These are phyloP conservation scores for Nestor notabilis DNA, from an alignment of 2,113 vertebrate genomes.

Conservation along the genomic window DNA sequence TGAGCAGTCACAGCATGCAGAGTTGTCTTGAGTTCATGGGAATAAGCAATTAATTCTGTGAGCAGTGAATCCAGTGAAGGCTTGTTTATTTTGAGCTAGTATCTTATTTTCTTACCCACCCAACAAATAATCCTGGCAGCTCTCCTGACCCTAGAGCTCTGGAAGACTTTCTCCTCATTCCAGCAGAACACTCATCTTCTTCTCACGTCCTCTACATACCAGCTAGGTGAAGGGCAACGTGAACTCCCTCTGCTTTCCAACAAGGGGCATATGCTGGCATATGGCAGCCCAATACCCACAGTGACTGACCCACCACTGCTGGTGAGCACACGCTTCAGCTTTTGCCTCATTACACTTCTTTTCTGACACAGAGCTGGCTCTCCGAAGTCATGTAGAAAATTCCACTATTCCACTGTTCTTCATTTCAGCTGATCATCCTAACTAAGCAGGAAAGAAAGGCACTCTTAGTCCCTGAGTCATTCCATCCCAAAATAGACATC, in stretches of 20 bases:
- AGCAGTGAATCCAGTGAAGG: background rate
- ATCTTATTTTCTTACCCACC: background rate
- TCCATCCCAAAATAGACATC: slow-evolving; percentile 14
- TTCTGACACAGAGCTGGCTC: background rate
- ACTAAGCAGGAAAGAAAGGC: background rate
- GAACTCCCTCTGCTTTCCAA: background rate
- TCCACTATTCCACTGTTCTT: background rate
- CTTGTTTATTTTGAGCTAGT: background rate
- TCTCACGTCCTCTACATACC: background rate
- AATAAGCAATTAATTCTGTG: background rate
- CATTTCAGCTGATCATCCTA: background rate
- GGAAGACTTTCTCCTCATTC: background rate
- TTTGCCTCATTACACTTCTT: background rate
- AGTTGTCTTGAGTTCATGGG: background rate
- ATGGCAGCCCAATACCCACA: rapidly evolving
- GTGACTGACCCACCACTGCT: background rate
- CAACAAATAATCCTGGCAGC: background rate
- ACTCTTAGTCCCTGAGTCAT: background rate
- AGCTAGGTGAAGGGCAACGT: background rate
- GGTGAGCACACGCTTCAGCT: background rate
- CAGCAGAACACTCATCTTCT: background rate
- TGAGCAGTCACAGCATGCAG: background rate
- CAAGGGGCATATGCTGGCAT: background rate
- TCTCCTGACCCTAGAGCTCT: background rate
- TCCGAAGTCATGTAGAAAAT: background rate